Base-by-base conservation (phyloP, 2,797 vertebrate species). In the Tarsius wallacei region DNA sequence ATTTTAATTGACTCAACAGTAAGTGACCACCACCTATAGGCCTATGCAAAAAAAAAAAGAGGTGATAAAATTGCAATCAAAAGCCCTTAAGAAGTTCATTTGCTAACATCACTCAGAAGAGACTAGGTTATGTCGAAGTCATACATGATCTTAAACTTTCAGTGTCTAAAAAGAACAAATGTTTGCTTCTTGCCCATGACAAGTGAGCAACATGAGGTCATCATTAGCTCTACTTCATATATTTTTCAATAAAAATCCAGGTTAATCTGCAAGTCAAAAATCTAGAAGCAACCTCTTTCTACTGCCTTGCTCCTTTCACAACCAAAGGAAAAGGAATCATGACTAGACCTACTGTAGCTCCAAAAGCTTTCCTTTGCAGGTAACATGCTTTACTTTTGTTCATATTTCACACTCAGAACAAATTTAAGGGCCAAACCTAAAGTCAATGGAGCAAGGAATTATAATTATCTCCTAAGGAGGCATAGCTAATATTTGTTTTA, bases 1-100 rank as follows among this genome's bases (percentile, higher is more conserved):
- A 83, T 77, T 87, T 70, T 19, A 53, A 59, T 74, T 47, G 88
- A 82, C 53, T 17, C 7, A 85, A 81, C 4, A 78, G 61, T 85
- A 86, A 59, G 6, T 87, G 76, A 94, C 21, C 24, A 74, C n/a
- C 57, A 80, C 22, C 78, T 91, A 16, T 78, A 19, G 7, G 42
- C 4, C n/a, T 83, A 24, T 68, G 53, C 2, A 36, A 51, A 70
- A 89, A 85, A 53, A 47, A 89, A 83, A 70, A 42, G 42, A 63
- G 61, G 22, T n/a, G 2, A 81, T 4, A 77, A 17, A 70, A 90
- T 90, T 49, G 8, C 10, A 49, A 63, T 63, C 61, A 53, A 91
- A 90, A 83, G 2, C 4, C 28, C 22, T 36, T 22, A 17, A 33
- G 14, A 57, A 51, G 1, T 53, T 7, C 28, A 42, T 22, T 77